These are phyloP conservation scores for Muscicapa comitata DNA, from an alignment of 2,797 vertebrate genomes.

Conservation along the genomic window DNA sequence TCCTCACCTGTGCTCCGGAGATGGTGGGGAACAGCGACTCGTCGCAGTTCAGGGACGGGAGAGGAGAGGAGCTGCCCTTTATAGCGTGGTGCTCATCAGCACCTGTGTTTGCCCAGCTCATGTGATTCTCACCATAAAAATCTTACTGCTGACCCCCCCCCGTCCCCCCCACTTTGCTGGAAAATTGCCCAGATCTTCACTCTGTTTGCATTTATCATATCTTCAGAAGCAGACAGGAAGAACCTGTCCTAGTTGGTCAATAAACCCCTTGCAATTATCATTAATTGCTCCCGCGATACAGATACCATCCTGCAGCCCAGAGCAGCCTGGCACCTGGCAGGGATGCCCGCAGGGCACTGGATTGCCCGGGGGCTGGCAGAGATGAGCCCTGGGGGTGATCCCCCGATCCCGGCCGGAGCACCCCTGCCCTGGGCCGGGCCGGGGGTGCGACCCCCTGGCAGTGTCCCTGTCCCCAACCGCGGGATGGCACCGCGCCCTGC, in stretches of 20 bases:
- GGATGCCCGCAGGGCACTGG: background rate
- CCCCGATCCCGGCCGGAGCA: background rate
- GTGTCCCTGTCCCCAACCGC: accelerated
- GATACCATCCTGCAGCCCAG: background rate
- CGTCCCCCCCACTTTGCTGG: background rate
- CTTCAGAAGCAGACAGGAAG: slow-evolving; percentile 9
- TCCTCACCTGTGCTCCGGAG: slow-evolving; percentile 7
- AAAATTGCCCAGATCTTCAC: background rate
- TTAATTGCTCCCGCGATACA: background rate
- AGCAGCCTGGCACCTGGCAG: background rate
- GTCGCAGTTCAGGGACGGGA: accelerated
- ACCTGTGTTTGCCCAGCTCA: slow-evolving; percentile 30
- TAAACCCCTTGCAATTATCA: background rate
- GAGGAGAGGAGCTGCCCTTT: background rate
- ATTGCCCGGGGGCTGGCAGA: background rate
- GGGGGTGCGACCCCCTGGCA: accelerated
- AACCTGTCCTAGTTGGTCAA: slow-evolving; percentile 58
- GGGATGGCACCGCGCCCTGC: background rate
- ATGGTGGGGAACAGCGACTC: background rate
- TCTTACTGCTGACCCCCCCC: background rate
- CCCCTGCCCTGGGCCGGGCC: accelerated
- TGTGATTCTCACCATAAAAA: slow-evolving; percentile 41
- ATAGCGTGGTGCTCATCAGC: background rate
- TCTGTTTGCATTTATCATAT: background rate
- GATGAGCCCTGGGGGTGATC: background rate